Evolutionary conservation across 2,888 invertebrate species (phyloP).

Genomic region (Neoaliturus tenellus): DNA sequence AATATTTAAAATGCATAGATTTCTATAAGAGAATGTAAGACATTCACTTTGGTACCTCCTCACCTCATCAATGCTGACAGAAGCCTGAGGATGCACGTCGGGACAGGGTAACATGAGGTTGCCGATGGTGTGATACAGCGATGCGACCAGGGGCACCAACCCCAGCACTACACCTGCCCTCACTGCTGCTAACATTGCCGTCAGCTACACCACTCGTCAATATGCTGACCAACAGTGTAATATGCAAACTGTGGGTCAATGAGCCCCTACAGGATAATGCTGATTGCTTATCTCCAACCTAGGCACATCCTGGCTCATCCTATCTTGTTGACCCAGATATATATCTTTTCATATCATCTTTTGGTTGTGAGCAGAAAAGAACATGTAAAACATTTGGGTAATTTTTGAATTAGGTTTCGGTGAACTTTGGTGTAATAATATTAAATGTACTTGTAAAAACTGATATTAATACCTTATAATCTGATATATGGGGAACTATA

Average conservation of each 20-base stretch:
- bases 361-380: no score
- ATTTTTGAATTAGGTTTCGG: no score
- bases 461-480: no score
- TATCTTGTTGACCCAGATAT: not conserved
- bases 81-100: not conserved
- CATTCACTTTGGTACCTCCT: no score
- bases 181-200: not conserved
- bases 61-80: not conserved
- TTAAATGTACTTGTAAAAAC: no score
- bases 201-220: no score
- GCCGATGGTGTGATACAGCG: not conserved
- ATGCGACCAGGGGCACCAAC: slow-evolving; percentile 5
- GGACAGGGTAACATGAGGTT: slow-evolving; percentile 37
- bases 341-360: no score
- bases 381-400: no score
- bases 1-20: no score
- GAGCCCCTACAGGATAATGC: slow-evolving; percentile 11
- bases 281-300: slow-evolving; percentile 23
- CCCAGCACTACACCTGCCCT: not conserved
- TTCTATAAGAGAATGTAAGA: no score
- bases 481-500: no score
- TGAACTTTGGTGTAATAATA: no score
- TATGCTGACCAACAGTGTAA: not conserved
- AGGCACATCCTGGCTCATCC: not conserved
- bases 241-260: slow-evolving; percentile 2